These are phyloP conservation scores for Caradrina kadenii DNA, from an alignment of 2,888 invertebrate genomes.

Conservation along the genomic window DNA sequence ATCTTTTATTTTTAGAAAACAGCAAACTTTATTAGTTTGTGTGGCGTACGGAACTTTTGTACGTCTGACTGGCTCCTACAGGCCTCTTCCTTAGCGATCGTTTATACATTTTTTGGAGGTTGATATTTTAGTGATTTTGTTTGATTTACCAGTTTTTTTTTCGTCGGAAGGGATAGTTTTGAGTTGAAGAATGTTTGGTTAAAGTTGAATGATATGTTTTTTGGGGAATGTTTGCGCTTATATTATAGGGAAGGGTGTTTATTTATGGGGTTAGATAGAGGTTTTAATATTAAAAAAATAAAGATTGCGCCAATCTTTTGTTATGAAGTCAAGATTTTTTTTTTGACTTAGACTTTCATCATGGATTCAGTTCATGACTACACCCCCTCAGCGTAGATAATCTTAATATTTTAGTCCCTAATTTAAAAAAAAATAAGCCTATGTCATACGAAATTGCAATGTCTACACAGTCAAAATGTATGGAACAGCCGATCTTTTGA, in stretches of 20 bases:
- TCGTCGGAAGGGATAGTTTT: slow-evolving; percentile 42
- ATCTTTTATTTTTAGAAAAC: too few species aligned
- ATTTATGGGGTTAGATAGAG: background rate
- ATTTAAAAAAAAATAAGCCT: too few species aligned
- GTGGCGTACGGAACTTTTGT: background rate
- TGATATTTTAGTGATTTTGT: slow-evolving; percentile 59
- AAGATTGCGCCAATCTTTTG: background rate
- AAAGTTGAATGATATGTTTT: slow-evolving; percentile 44
- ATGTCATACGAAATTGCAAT: too few species aligned
- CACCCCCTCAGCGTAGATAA: too few species aligned
- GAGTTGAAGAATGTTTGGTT: slow-evolving; percentile 49
- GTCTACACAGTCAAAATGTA: too few species aligned
- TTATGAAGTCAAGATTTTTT: background rate
- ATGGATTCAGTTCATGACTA: too few species aligned
- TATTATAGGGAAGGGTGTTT: slow-evolving; percentile 16
- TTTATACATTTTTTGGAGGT: slow-evolving; percentile 54
- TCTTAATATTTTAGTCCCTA: too few species aligned
- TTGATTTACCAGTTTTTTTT: slow-evolving; percentile 48
- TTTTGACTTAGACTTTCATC: too few species aligned
- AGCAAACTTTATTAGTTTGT: background rate
- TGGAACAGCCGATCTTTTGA: too few species aligned
- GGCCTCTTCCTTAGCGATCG: slow-evolving; percentile 23
- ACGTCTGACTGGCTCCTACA: background rate
- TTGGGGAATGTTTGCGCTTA: slow-evolving; percentile 21
- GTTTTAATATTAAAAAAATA: slow-evolving; percentile 13